Evolutionary conservation across 2,888 invertebrate genomes (phyloP).

Genomic region (Oxyscelio sp.): DNA sequence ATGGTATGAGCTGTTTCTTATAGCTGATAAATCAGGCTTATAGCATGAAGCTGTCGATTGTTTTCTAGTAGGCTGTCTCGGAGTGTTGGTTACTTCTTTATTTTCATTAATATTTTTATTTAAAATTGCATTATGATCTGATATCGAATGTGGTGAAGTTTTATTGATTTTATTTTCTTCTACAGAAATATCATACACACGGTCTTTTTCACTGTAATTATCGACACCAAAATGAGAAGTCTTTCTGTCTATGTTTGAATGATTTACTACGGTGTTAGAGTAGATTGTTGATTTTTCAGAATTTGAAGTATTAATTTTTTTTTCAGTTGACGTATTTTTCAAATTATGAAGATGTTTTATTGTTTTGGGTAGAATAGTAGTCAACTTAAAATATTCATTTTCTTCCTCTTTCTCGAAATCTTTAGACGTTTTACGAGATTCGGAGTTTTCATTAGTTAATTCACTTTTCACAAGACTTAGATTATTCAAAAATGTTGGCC

Average conservation of each 20-base stretch:
- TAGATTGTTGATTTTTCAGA: conserved; percentile 27
- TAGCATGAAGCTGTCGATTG: conserved; percentile 7
- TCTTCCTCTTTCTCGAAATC: background rate
- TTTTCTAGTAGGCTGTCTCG: too few species aligned
- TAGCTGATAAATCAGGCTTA: background rate
- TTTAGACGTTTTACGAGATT: background rate
- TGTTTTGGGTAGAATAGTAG: conserved; percentile 24
- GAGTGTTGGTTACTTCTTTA: too few species aligned
- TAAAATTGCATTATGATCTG: background rate
- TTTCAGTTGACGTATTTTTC: conserved; percentile 20
- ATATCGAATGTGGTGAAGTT: background rate
- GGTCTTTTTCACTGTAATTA: conserved; percentile 9
- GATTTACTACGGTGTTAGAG: conserved; percentile 14
- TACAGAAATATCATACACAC: background rate
- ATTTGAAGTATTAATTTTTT: background rate
- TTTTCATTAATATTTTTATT: too few species aligned
- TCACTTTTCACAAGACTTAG: conserved; percentile 32
- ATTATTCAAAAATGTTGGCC: conserved; percentile 4
- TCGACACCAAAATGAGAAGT: conserved; percentile 8
- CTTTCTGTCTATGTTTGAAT: conserved; percentile 8
- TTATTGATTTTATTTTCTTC: background rate
- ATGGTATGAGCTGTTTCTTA: too few species aligned
- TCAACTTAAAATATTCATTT: background rate
- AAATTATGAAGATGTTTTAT: conserved; percentile 29
- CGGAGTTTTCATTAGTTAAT: background rate